These are phyloP conservation scores for Lottia scabra DNA, from an alignment of 2,888 invertebrate genomes.

Conservation along the genomic window DNA sequence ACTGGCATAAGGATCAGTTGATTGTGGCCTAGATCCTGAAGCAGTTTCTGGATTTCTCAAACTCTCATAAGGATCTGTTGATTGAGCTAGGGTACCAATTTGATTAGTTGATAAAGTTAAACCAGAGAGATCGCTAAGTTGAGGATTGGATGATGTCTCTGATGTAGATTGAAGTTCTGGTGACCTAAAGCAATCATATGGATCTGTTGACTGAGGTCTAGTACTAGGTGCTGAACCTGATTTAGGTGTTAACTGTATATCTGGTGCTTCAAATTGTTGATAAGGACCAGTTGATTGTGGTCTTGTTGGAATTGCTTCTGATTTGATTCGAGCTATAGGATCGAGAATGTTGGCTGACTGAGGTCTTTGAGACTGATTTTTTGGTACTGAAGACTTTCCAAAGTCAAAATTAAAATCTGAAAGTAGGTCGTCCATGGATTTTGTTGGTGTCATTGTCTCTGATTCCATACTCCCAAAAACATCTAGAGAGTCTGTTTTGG, in stretches of 20 bases:
- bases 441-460: not conserved
- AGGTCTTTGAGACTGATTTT: not conserved
- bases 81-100: no score
- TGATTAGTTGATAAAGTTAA: no score
- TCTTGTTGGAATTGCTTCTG: not conserved
- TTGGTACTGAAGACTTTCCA: not conserved
- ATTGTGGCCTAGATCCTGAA: not conserved
- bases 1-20: not conserved
- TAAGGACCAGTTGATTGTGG: not conserved
- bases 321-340: not conserved
- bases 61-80: no score
- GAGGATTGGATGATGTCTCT: no score
- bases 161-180: no score
- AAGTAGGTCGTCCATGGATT: not conserved
- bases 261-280: not conserved
- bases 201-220: no score
- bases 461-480: no score
- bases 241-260: not conserved
- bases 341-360: not conserved
- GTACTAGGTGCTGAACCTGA: no score
- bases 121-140: no score
- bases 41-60: no score
- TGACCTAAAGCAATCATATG: no score
- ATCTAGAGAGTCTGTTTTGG: no score
- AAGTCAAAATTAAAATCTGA: not conserved